Evolutionary conservation across 2,113 vertebrate genomes (phyloP).

Genomic region (Pterocles gutturalis): DNA sequence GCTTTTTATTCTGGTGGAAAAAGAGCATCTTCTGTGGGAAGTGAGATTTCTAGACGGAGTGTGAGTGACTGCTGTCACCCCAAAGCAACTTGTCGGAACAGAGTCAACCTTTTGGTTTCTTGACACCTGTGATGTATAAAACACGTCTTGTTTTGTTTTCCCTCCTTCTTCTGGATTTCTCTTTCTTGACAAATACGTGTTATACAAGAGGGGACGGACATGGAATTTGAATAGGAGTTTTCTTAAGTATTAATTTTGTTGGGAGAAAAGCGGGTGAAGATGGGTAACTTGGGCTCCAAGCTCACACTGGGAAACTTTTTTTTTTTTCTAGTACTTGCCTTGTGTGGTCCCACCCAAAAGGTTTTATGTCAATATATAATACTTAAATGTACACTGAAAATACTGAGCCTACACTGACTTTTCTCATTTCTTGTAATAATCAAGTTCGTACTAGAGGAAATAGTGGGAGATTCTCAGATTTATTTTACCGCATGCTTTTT

Average conservation of each 20-base stretch:
- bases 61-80: background rate
- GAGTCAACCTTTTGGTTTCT: background rate
- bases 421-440: background rate
- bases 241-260: background rate
- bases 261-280: background rate
- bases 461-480: background rate
- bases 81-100: background rate
- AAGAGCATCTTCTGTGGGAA: background rate
- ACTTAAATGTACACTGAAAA: background rate
- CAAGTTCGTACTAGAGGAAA: background rate
- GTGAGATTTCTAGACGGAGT: background rate
- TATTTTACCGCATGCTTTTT: accelerated
- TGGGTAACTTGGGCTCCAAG: background rate
- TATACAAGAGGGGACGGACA: background rate
- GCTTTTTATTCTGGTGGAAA: background rate
- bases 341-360: background rate
- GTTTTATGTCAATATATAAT: background rate
- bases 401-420: background rate
- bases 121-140: background rate
- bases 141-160: background rate
- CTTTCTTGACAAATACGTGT: background rate
- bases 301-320: background rate
- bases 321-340: background rate
- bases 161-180: background rate
- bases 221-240: background rate